Evolutionary conservation across 2,888 invertebrate species (phyloP), one percentile per base, ranked within the genome.

Genomic region (Chromoteleia sp.): DNA sequence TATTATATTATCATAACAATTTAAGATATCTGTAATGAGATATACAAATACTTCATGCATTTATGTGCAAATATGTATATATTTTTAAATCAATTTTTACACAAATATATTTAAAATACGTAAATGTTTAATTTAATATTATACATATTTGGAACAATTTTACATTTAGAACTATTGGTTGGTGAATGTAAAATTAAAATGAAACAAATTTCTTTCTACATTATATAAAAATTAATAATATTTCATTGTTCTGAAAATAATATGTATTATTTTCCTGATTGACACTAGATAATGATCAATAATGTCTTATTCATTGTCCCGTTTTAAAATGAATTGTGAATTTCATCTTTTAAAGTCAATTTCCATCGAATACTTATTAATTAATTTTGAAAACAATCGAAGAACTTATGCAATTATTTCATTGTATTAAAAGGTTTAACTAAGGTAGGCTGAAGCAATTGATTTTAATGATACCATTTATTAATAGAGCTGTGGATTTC

Each of bases 161-260:
- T 25, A 25, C 25, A 25, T 25, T 25, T 25, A 25, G n/a, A n/a
- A n/a, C n/a, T n/a, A n/a, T n/a, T n/a, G n/a, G n/a, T n/a, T n/a
- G n/a, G n/a, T 25, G 5, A 33, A 8, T 33, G 7, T 1, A 43
- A 0, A 48, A 48, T 21, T 48, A n/a, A 21, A 48, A 48, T 19
- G 4, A 48, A 21, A n/a, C 2, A 1, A 43, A 21, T 15, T 21
- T n/a, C 5, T 15, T 10, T 10, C 21, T 21, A 4, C n/a, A 21
- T n/a, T 21, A 21, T 10, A 21, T 2, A 12, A 48, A 10, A 10
- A 21, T 4, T 48, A 48, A 21, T n/a, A 12, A 36, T 29, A 56
- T 41, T 29, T 6, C n/a, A 21, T 48, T 48, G n/a, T 48, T 48
- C 45, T 4, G 45, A 15, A 48, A 21, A 21, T 48, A 48, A 17